These are phyloP conservation scores for Ageneiosus marmoratus DNA, from an alignment of 2,113 vertebrate species.

Conservation along the genomic window DNA sequence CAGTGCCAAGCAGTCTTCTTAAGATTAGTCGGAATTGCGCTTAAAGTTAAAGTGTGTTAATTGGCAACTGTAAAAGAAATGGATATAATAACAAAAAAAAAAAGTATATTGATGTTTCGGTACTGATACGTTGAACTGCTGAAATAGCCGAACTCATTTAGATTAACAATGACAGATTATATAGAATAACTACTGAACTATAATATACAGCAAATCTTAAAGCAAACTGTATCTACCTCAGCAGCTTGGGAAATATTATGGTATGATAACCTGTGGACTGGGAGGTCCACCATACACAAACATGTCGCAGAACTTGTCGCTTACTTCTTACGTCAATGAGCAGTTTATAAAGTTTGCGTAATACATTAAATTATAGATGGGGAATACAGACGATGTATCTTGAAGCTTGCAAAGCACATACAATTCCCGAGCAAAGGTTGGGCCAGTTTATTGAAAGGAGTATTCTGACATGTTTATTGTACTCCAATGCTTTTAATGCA, in stretches of 20 bases:
- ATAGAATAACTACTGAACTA: neutral
- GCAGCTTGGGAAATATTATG: neutral
- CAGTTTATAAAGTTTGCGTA: neutral
- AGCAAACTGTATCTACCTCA: neutral
- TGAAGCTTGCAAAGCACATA: neutral
- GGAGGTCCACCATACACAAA: neutral
- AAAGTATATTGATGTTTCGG: neutral
- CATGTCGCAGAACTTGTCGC: neutral
- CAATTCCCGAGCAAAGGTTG: neutral
- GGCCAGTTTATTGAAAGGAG: neutral
- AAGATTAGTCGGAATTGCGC: neutral
- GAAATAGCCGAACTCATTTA: neutral
- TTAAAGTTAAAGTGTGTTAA: neutral
- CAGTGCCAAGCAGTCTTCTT: conserved; percentile 62
- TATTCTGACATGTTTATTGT: neutral
- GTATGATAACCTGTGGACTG: neutral
- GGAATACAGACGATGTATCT: neutral
- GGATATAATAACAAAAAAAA: neutral
- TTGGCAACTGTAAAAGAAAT: neutral
- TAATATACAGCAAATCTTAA: neutral
- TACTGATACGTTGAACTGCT: too few species aligned
- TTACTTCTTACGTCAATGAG: too few species aligned
- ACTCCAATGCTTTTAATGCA: neutral
- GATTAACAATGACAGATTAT: neutral
- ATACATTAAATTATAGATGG: neutral